These are phyloP conservation scores for Cebidichthys violaceus DNA, from an alignment of 2,113 vertebrate genomes.

Conservation along the genomic window DNA sequence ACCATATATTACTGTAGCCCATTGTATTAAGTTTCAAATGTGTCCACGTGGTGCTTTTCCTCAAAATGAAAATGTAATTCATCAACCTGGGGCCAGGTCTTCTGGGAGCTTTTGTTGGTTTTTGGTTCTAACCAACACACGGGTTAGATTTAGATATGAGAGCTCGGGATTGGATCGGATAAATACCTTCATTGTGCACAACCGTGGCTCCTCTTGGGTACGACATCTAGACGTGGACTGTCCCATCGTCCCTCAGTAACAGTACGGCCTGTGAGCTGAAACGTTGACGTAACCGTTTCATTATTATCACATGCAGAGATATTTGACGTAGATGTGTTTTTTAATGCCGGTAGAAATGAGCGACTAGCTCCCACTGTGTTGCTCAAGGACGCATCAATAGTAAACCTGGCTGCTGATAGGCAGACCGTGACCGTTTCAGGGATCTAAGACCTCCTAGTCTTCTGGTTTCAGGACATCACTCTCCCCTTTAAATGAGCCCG, in stretches of 20 bases:
- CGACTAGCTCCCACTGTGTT: not conserved
- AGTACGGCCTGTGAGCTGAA: not conserved
- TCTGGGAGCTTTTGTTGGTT: not conserved
- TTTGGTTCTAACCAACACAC: not conserved
- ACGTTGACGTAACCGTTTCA: too few relatives aligned
- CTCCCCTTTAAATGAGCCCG: constrained; percentile 27
- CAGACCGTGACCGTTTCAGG: not conserved
- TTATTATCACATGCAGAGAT: not conserved
- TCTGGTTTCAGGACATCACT: not conserved
- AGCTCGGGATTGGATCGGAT: not conserved
- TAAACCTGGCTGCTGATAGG: not conserved
- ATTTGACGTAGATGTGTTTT: constrained; percentile 4
- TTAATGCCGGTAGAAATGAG: not conserved
- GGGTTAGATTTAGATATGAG: not conserved
- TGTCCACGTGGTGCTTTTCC: not conserved
- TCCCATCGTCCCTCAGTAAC: not conserved
- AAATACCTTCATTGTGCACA: not conserved
- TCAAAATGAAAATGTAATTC: not conserved
- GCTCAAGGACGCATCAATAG: constrained; percentile 14
- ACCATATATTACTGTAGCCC: not conserved
- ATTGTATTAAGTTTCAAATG: not conserved
- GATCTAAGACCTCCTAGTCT: constrained; percentile 17
- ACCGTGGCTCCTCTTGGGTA: not conserved
- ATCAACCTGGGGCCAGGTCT: not conserved
- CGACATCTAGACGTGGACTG: not conserved